Conservation (phyloP, 1,140 invertebrate genomes). For the Diploscapter pachys region DNA sequence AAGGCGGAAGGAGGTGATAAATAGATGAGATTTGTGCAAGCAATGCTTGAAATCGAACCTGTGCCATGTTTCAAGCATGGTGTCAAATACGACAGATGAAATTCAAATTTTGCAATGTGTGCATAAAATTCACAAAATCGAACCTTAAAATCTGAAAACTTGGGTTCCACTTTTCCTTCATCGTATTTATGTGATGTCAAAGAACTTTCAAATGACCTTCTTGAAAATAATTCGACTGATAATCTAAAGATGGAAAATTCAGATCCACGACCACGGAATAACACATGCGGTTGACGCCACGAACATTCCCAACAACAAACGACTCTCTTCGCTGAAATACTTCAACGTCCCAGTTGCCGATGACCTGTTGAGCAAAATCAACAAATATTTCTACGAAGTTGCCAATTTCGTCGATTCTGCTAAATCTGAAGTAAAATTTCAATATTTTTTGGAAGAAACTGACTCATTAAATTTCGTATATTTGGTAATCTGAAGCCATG, state of each 20-base stretch:
- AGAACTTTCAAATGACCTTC: not conserved
- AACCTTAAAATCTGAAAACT: not conserved
- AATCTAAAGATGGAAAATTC: not conserved
- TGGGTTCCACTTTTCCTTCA: not conserved
- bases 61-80: no score
- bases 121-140: constrained; percentile 4
- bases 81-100: no score
- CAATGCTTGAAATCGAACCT: no score
- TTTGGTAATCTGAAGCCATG: no score
- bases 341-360: constrained; percentile 35
- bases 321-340: constrained; percentile 25
- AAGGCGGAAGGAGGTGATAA: no score
- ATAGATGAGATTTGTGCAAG: no score
- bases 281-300: constrained; percentile 40
- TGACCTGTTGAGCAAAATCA: constrained; percentile 24
- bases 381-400: constrained; percentile 35
- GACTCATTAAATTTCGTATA: no score
- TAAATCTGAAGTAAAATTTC: constrained; percentile 14
- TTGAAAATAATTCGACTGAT: not conserved
- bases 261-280: constrained; percentile 34
- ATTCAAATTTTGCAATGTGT: no score
- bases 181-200: not conserved
- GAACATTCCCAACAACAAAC: constrained; percentile 32
- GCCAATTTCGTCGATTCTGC: constrained; percentile 37
- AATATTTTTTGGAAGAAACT: not conserved